A percentile compares a stretch with the other conserved stretches of the same genome.
Conservation (phyloP, 2,113 vertebrate species). For the Malurus melanocephalus region DNA sequence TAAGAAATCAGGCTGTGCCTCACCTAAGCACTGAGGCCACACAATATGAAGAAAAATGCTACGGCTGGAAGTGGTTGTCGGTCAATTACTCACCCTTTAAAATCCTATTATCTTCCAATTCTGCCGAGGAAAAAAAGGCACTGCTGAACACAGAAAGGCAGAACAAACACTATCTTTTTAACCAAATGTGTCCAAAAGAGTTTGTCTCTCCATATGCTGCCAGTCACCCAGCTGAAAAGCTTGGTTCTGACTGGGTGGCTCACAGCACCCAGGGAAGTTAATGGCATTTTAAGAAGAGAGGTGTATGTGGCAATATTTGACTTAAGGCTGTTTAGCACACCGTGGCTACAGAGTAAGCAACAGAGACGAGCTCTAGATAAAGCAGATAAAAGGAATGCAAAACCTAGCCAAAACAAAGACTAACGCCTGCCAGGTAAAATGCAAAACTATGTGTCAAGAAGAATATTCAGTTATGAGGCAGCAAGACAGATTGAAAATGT, state of each 20-base stretch:
- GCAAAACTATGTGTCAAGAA: neutral
- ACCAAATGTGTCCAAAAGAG: constrained; percentile 44
- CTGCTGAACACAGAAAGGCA: constrained; percentile 40
- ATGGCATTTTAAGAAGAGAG: constrained; percentile 1
- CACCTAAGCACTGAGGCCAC: constrained; percentile 47
- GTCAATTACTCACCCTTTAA: constrained; percentile 66
- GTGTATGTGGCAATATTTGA: constrained; percentile 23
- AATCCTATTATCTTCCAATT: constrained; percentile 65
- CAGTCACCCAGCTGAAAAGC: constrained; percentile 23
- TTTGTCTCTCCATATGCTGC: constrained; percentile 50
- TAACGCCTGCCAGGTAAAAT: constrained; percentile 37
- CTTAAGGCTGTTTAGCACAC: constrained; percentile 3
- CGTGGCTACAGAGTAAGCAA: neutral
- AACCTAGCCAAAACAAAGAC: constrained; percentile 21
- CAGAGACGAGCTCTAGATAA: neutral
- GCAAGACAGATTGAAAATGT: neutral
- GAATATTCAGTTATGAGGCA: neutral
- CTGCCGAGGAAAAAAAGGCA: neutral
- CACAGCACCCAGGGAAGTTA: neutral
- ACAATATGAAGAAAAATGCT: constrained; percentile 57
- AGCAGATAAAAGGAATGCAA: constrained; percentile 47
- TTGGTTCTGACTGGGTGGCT: constrained; percentile 40
- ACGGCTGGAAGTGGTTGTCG: constrained; percentile 8
- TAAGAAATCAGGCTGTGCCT: constrained; percentile 32
- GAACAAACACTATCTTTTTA: constrained; percentile 50